These are phyloP conservation scores for Aplochiton taeniatus DNA, from an alignment of 2,797 vertebrate genomes.

Conservation along the genomic window DNA sequence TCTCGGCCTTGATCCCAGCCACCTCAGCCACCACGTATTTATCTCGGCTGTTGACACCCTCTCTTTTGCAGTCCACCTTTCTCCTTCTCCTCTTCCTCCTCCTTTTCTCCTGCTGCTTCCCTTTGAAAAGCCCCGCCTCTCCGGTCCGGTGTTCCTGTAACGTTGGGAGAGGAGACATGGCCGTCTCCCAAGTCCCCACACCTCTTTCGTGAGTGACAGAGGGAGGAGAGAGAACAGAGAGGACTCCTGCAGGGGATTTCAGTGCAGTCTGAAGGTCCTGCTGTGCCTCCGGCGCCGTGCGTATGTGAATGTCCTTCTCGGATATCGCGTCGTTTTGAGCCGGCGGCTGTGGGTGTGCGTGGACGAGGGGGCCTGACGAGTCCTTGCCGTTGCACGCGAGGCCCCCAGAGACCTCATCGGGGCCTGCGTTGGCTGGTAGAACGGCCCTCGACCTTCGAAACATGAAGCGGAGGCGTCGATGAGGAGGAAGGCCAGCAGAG, in stretches of 20 bases:
- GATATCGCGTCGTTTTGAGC: slow-evolving; percentile 2
- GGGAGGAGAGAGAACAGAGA: slow-evolving; percentile 19
- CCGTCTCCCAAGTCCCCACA: slow-evolving; percentile 20
- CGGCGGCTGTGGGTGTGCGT: not conserved
- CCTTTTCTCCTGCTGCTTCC: slow-evolving; percentile 23
- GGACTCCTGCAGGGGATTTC: not conserved
- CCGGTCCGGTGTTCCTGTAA: slow-evolving; percentile 21
- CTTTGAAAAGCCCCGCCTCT: slow-evolving; percentile 3
- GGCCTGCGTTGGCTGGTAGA: slow-evolving; percentile 36
- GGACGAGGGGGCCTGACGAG: not conserved
- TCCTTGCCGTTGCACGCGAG: slow-evolving; percentile 24
- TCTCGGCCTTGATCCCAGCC: slow-evolving; percentile 17
- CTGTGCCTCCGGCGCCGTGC: not conserved
- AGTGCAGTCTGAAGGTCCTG: too few species aligned
- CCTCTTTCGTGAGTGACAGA: slow-evolving; percentile 2
- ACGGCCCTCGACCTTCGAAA: slow-evolving; percentile 47
- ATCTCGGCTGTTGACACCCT: slow-evolving; percentile 2
- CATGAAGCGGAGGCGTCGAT: slow-evolving; percentile 54
- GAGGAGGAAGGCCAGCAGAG: slow-evolving; percentile 50
- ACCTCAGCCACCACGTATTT: slow-evolving; percentile 11
- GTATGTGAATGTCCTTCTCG: slow-evolving; percentile 2
- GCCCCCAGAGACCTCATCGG: not conserved
- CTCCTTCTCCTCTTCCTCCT: slow-evolving; percentile 25
- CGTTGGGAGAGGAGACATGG: slow-evolving; percentile 38
- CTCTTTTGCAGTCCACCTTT: slow-evolving; percentile 17